Evolutionary conservation across 1,140 invertebrate genomes (phyloP), one percentile per base, ranked within the genome.

Genomic region (Zaprionus gabonicus): DNA sequence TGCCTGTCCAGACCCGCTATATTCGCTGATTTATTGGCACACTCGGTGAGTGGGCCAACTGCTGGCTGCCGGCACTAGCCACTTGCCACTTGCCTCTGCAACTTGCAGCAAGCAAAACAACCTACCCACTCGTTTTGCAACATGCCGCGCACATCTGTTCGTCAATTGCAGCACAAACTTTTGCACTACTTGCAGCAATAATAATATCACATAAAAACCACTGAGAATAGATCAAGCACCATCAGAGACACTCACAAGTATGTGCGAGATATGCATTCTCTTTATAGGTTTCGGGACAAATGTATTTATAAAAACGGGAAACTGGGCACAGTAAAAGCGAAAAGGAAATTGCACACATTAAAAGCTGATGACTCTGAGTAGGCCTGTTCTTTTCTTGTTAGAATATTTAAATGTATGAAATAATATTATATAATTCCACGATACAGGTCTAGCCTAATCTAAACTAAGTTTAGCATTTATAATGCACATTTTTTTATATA

Each of bases 11-110:
- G 9, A 3, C 12, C 65, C 82, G 82, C 76, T 73, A 88, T 73
- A 82, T 81, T 87, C 84, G 67, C 63, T 88, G 84, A 83, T 87
- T 87, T 87, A 87, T 87, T 87, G 84, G 84, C 83, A 82, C 83
- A 88, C 71, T 78, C 71, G 77, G 31, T 44, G 78, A 88, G 78
- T 83, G 71, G 83, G 81, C 78, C 84, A 87, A 67, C 75, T 62
- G 71, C 64, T 55, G 23, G 36, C 4, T 23, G 23, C 23, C 23
- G 23, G 23, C 23, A 23, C 23, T 23, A 23, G 57, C 62, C 56
- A 36, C 38, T 70, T 57, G 62, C 63, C 59, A 75, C 27, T 67
- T 46, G 78, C 58, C 59, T 53, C 78, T 81, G 73, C 55, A 49
- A 49, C 53, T 17, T 38, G 62, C 63, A 4, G 23, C 44, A 20